phyloP scores from a whole-genome alignment of 1,140 invertebrate genomes.

The Drosophila subpulchrella region DNA sequence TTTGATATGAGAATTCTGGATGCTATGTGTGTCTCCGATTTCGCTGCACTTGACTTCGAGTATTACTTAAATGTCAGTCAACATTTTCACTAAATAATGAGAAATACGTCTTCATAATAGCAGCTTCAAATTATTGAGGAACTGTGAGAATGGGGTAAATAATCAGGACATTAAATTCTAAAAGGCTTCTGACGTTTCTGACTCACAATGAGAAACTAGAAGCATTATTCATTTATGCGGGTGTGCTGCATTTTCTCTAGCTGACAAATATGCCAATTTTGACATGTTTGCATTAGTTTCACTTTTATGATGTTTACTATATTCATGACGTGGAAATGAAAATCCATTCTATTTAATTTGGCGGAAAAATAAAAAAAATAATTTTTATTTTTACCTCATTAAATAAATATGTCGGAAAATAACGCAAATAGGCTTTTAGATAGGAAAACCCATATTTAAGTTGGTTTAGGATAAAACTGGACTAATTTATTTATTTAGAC shows the following conservation, averaged over 20 bases:
- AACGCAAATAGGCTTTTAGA: too few relatives aligned
- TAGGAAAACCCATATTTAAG: too few relatives aligned
- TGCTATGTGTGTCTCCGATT: conserved; percentile 6
- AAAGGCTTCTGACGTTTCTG: neutral
- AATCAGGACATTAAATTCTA: neutral
- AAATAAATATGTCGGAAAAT: too few relatives aligned
- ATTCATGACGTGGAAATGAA: conserved; percentile 8
- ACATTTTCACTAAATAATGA: neutral
- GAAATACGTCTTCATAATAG: neutral
- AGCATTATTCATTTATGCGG: conserved; percentile 8
- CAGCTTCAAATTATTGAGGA: neutral
- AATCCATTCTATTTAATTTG: neutral
- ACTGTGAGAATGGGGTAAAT: neutral
- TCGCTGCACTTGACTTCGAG: neutral
- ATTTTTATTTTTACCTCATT: too few relatives aligned
- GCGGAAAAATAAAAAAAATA: neutral
- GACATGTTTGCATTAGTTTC: conserved; percentile 16
- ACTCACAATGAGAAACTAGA: conserved; percentile 3
- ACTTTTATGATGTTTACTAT: conserved; percentile 19
- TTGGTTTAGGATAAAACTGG: neutral
- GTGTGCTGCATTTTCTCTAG: conserved; percentile 5
- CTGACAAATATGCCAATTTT: neutral
- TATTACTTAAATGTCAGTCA: neutral
- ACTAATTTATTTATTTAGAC: neutral
- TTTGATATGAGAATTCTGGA: conserved; percentile 9